Base-by-base conservation (phyloP, 1,140 invertebrate species). In the Triops cancriformis region DNA sequence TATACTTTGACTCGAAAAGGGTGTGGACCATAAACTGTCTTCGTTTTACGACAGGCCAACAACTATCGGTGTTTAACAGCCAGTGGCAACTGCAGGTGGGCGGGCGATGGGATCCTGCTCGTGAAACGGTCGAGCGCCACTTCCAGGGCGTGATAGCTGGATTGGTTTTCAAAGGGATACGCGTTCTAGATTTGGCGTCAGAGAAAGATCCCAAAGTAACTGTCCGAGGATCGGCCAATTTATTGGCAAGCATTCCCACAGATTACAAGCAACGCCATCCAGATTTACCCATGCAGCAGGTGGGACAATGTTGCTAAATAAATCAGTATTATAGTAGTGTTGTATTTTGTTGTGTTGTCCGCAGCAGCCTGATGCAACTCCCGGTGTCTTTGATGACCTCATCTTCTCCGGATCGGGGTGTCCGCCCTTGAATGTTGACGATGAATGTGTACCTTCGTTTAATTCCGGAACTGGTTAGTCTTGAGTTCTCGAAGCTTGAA, bases 51-150 rank as follows among this genome's bases (percentile, higher is more conserved):
- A 1, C 84, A 95, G 95, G 94, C 77, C 89, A 92, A 81, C 94
- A 97, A 81, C 88, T 94, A 73, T 92, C 90, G 73, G 92, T 96
- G 26, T 98, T 98, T 86, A 97, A 98, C 86, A 92, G 91, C 81
- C 95, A 97, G 87, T 93, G 94, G 11, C 90, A 90, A 26, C 91
- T 98, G 75, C 91, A 94, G 82, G 89, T 97, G n/a, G 96, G 96
- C 23, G 95, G 95, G 7, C 91, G 92, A 80, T 91, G 90, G 87
- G 91, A 90, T 82, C 84, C 86, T 76, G 88, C 88, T 41, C 87
- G 88, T 79, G 86, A 87, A 77, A 87, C 88, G 75, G 91, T 96
- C 37, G 90, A 93, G 79, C 26, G 75, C 11, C 72, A 43, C 7
- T 94, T 96, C 85, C 87, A 90, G 74, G 96, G 96, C 12, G 91